These are phyloP conservation scores for Lethocerus indicus DNA, from an alignment of 1,140 invertebrate genomes.

Conservation along the genomic window DNA sequence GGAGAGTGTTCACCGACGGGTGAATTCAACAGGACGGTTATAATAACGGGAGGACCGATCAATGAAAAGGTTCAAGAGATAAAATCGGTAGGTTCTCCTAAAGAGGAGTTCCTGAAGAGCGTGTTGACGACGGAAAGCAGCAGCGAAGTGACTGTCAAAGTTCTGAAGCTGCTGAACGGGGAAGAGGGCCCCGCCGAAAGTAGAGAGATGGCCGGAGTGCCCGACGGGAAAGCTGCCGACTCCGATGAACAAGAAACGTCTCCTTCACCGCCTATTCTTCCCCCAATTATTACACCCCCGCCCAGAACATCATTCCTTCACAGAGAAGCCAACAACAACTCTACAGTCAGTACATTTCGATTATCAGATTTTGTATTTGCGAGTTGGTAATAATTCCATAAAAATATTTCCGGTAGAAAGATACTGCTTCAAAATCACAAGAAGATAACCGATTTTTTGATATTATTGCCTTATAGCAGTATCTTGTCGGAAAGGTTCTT, in stretches of 20 bases:
- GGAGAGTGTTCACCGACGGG: neutral
- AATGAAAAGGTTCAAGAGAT: constrained; percentile 1
- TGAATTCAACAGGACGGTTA: constrained; percentile 17
- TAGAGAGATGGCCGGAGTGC: constrained; percentile 58
- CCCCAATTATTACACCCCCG: no score
- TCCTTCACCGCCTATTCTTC: constrained; percentile 12
- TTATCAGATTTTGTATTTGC: no score
- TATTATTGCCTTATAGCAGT: no score
- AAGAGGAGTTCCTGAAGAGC: neutral
- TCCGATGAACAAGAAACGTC: constrained; percentile 27
- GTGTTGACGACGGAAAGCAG: neutral
- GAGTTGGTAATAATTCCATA: no score
- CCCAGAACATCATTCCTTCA: constrained; percentile 14
- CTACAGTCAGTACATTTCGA: no score
- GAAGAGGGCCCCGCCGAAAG: constrained; percentile 22
- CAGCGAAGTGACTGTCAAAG: constrained; percentile 13
- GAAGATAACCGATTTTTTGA: no score
- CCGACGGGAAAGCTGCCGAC: constrained; percentile 58
- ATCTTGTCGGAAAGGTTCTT: no score
- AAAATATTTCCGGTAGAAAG: no score
- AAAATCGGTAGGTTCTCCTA: neutral
- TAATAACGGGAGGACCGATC: constrained; percentile 14
- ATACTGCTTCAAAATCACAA: no score
- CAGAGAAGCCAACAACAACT: constrained; percentile 11
- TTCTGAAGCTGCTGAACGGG: constrained; percentile 10